Conservation (phyloP, 2,797 vertebrate species). For the Pelodytes ibericus region DNA sequence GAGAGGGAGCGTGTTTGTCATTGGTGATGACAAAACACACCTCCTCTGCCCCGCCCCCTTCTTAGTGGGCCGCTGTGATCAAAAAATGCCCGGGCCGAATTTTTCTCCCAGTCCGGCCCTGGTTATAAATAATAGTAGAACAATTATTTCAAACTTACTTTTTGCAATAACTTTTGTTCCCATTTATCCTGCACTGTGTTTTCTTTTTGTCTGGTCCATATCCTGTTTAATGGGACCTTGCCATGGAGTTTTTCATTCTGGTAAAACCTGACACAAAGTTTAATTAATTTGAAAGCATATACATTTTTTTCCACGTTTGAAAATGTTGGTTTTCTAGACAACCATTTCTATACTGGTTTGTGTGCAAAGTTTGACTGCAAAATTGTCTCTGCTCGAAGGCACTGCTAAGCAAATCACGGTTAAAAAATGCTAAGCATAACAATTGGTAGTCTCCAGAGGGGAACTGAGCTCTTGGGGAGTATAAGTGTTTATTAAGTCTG, state of each 20-base stretch:
- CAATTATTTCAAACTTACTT: too few relatives aligned
- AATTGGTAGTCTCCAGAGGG: conserved; percentile 23
- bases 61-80: too few relatives aligned
- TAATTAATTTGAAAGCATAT: not conserved
- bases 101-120: too few relatives aligned
- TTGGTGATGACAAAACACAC: too few relatives aligned
- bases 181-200: not conserved
- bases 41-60: too few relatives aligned
- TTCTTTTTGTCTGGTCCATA: not conserved
- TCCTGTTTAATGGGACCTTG: not conserved
- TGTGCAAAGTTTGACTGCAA: not conserved
- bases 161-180: not conserved
- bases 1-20: too few relatives aligned
- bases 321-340: conserved; percentile 9
- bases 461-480: conserved; percentile 5
- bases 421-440: conserved; percentile 34
- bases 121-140: too few relatives aligned
- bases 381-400: conserved; percentile 1
- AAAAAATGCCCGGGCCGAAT: too few relatives aligned
- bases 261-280: not conserved
- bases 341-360: not conserved
- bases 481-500: conserved; percentile 31
- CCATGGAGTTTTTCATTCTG: not conserved
- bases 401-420: conserved; percentile 16
- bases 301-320: not conserved